These are phyloP conservation scores for Chrysodeixis includens DNA, from an alignment of 2,888 invertebrate species.

Conservation along the genomic window DNA sequence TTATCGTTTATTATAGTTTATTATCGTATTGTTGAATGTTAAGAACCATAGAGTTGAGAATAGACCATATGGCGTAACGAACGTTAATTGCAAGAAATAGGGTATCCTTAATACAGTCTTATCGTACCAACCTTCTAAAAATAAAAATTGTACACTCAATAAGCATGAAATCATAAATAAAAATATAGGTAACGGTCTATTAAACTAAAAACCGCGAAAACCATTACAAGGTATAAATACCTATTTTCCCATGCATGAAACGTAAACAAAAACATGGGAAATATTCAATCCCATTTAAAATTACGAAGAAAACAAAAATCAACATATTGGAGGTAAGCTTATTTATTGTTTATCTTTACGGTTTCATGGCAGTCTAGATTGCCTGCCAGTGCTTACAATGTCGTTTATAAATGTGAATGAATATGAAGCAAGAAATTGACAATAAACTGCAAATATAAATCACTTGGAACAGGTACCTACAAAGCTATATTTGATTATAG, in stretches of 20 bases:
- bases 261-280: conserved; percentile 32
- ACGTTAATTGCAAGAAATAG: neutral
- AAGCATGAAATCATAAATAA: neutral
- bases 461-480: conserved; percentile 32
- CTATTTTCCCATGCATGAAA: neutral
- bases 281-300: conserved; percentile 29
- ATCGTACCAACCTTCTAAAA: conserved; percentile 1
- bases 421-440: conserved; percentile 7
- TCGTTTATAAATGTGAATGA: conserved; percentile 26
- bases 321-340: conserved; percentile 43
- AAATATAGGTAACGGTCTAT: too few species aligned
- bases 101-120: conserved; percentile 1
- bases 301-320: conserved; percentile 38
- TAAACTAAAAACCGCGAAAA: too few species aligned
- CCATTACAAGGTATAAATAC: too few species aligned
- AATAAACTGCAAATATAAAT: conserved; percentile 12
- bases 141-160: neutral
- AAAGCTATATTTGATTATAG: conserved; percentile 22
- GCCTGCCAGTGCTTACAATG: conserved; percentile 29
- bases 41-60: neutral
- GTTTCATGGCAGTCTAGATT: conserved; percentile 37
- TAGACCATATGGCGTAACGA: neutral
- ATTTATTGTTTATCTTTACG: conserved; percentile 9
- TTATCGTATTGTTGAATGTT: neutral
- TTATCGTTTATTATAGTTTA: too few species aligned